These are phyloP conservation scores for Hybognathus amarus DNA, from an alignment of 2,797 vertebrate genomes.

Conservation along the genomic window DNA sequence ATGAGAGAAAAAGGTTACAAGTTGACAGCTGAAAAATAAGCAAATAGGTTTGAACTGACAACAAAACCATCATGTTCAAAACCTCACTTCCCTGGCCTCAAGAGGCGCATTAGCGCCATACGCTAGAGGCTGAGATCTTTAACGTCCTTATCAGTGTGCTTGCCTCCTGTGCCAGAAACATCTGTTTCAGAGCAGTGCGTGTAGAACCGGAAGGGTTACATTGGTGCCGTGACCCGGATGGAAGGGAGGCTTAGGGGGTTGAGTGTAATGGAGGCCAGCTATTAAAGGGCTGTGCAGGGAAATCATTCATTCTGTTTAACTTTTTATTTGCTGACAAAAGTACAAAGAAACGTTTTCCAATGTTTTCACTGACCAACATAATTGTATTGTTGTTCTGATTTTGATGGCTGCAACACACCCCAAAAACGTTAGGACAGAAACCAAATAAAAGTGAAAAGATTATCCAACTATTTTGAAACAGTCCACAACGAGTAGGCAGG, in stretches of 20 bases:
- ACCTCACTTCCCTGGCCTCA: background rate
- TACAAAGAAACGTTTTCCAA: too few species aligned
- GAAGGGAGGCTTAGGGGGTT: background rate
- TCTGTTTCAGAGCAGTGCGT: background rate
- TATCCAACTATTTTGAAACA: too few species aligned
- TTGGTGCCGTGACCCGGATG: background rate
- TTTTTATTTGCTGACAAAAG: too few species aligned
- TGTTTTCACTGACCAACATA: too few species aligned
- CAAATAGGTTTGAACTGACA: conserved; percentile 4
- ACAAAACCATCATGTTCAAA: conserved; percentile 6
- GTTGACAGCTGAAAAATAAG: conserved; percentile 16
- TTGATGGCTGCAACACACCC: too few species aligned
- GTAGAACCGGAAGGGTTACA: background rate
- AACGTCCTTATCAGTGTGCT: background rate
- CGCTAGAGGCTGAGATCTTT: background rate
- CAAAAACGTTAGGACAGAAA: too few species aligned
- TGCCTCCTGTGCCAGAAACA: background rate
- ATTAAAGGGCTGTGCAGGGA: background rate
- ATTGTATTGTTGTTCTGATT: too few species aligned
- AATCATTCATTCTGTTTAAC: too few species aligned
- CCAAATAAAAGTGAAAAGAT: too few species aligned
- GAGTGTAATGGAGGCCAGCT: background rate
- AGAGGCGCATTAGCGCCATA: background rate
- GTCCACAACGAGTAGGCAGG: too few species aligned
- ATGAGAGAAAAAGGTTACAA: background rate